These are phyloP conservation scores for Ondatra zibethicus DNA, from an alignment of 2,113 vertebrate species.

Conservation along the genomic window DNA sequence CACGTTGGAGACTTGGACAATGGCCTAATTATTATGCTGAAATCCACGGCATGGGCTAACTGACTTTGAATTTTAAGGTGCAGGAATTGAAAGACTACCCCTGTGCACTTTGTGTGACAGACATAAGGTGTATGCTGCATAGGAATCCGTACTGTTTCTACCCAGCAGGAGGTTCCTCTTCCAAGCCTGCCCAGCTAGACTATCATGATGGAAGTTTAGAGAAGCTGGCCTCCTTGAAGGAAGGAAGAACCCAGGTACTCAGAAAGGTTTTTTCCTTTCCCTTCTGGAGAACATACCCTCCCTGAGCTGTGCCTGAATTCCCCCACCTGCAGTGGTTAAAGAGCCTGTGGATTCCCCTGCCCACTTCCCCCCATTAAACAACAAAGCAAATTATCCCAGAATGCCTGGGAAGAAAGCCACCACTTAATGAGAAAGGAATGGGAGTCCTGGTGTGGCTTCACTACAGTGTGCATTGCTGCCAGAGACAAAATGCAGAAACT, in stretches of 20 bases:
- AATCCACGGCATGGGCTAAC: neutral
- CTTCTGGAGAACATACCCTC: neutral
- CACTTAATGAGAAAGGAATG: constrained; percentile 49
- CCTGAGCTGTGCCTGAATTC: neutral
- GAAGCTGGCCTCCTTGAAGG: neutral
- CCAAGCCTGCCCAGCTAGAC: neutral
- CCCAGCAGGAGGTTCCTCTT: neutral
- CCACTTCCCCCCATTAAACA: neutral
- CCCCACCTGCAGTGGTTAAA: neutral
- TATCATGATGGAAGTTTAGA: neutral
- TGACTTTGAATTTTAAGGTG: neutral
- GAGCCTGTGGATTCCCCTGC: neutral
- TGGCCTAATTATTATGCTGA: constrained; percentile 23
- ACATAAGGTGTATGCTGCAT: accelerated
- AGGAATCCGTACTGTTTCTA: neutral
- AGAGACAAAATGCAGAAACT: constrained; percentile 31
- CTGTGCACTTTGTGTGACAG: accelerated
- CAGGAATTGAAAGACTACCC: neutral
- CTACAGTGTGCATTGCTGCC: neutral
- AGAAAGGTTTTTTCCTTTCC: neutral
- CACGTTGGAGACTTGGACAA: neutral
- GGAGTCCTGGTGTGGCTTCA: neutral
- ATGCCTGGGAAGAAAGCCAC: constrained; percentile 54
- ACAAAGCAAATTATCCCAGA: constrained; percentile 29
- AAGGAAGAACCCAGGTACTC: neutral